Evolutionary conservation across 2,888 invertebrate species (phyloP), one percentile per base, ranked within the genome.

Genomic region (Orthosia incerta): DNA sequence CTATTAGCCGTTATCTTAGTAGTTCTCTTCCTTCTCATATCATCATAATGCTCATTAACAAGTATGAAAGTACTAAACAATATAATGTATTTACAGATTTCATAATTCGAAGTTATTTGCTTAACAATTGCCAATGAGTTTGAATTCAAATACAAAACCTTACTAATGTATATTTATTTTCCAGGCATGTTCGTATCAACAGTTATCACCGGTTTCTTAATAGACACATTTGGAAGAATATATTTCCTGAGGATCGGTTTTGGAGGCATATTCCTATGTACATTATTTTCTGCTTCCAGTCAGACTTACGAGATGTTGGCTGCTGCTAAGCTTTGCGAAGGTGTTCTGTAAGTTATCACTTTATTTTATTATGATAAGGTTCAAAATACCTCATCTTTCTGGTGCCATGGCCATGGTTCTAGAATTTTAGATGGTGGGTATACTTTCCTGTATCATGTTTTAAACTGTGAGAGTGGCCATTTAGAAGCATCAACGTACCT

Each of bases 181-280:
- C 9, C 87, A 94, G 94, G 94, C 2, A 94, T 94, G 93, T 80
- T 90, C 18, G 55, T 91, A 18, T 90, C 93, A 9, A 91, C 92
- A 12, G 82, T 94, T 2, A 79, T 94, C 0, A 91, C 93, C 0
- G 95, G 95, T 1, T 94, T 94, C 71, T 86, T 95, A 2, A 92
- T 92, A 0, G 94, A 94, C 60, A 92, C 92, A 9, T 94, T 94
- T 80, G 95, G 95, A 50, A 87, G 95, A 15, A 94, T 92, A 76
- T 85, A 86, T 51, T 94, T 94, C 64, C 74, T 94, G 11, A 75
- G 90, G 4, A 57, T 85, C 2, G 94, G 94, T 2, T 92, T 87
- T 16, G 90, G 89, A 0, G 94, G 94, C 0, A 86, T 93, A 13
- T 94, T 92, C 53, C 3, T 93, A 2, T 92, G 88, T 45, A 90